Evolutionary conservation across 2,888 invertebrate genomes (phyloP).

Genomic region (Ophion ellenae): DNA sequence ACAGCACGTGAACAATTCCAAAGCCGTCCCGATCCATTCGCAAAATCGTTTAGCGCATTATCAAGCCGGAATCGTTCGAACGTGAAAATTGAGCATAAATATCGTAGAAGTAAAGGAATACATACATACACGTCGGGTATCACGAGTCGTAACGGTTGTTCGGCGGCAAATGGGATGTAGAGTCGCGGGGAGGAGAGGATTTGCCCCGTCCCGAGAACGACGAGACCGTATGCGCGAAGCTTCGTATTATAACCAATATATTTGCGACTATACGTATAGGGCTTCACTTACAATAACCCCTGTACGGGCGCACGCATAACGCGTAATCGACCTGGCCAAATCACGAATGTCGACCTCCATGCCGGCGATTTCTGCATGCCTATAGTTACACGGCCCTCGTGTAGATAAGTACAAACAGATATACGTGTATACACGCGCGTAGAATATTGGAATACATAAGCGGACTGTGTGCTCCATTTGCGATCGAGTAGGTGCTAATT

Average conservation of each 20-base stretch:
- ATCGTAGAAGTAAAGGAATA: constrained; percentile 17
- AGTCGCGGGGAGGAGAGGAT: constrained; percentile 55
- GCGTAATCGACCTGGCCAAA: constrained; percentile 63
- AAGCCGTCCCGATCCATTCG: background rate
- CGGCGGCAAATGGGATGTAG: constrained; percentile 55
- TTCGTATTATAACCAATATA: constrained; percentile 41
- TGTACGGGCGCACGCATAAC: constrained; percentile 58
- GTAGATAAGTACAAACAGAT: constrained; percentile 17
- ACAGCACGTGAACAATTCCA: too few relatives aligned
- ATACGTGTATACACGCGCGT: background rate
- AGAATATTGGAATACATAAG: too few relatives aligned
- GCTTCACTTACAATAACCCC: constrained; percentile 52
- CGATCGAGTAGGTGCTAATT: constrained; percentile 18
- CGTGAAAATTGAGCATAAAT: constrained; percentile 50
- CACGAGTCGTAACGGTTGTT: constrained; percentile 51
- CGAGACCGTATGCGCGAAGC: constrained; percentile 33
- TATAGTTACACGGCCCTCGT: constrained; percentile 12
- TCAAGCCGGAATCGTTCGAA: constrained; percentile 2
- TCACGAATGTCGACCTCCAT: constrained; percentile 55
- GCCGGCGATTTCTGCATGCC: constrained; percentile 13
- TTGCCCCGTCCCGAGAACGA: constrained; percentile 31
- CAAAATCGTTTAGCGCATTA: constrained; percentile 18
- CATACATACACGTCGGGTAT: constrained; percentile 11
- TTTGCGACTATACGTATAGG: constrained; percentile 1
- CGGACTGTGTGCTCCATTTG: background rate